Base-by-base conservation (phyloP, 2,113 vertebrate species). In the Opisthocomus hoazin region DNA sequence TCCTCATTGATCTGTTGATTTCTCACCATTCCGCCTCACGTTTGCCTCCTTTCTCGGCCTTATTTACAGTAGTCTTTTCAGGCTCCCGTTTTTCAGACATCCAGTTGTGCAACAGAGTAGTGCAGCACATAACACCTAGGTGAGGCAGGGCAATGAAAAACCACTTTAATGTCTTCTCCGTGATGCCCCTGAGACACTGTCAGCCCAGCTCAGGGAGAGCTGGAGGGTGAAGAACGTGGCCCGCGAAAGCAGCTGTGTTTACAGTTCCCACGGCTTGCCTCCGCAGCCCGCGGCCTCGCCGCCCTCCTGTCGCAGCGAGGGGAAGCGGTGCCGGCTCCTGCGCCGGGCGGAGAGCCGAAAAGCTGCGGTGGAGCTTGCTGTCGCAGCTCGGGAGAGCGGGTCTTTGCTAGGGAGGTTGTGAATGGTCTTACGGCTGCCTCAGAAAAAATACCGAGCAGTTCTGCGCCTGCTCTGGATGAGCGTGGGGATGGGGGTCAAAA, bases 171-270 rank as follows among this genome's bases (percentile, higher is more conserved):
- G 26, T 87, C 23, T 48, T 89, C 73, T 66, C 56, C 69, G 19
- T 63, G 58, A 14, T 5, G 3, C 39, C 87, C 65, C 80, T 37
- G 65, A 87, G 64, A 43, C 87, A 84, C 41, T 68, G 26, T 23
- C 88, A 83, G 66, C 14, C 66, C 39, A 14, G 27, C 64, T 27
- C 22, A 6, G 71, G 66, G 71, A 1, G 71, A 86, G 89, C 51
- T 64, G 43, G 91, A 19, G 92, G 83, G 73, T 90, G 89, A 92
- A 89, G 19, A 86, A 81, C 17, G 16, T 0, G 1, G 51, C 85
- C 70, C 34, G 9, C 13, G 80, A 51, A 70, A 92, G 68, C 93
- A 71, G 91, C 86, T 92, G 93, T 84, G 86, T 91, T 94, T 91
- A 37, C 14, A 23, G 58, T 84, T 91, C 91, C 93, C 86, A 58